Conservation (phyloP, 2,888 invertebrate species). For the Nomada fucata region DNA sequence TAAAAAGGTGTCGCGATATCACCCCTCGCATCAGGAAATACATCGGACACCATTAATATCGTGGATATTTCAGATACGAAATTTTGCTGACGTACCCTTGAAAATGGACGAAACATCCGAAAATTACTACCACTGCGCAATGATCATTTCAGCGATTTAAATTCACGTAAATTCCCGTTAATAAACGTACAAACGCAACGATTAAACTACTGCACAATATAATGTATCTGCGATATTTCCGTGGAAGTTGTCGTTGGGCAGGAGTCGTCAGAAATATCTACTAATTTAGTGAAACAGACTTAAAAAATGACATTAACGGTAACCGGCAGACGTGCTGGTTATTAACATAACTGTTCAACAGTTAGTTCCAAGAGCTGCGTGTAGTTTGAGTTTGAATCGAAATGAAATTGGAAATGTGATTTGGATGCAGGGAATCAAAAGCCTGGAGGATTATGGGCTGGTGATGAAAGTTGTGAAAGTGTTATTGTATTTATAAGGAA, state of each 20-base stretch:
- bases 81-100: not conserved
- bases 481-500: slow-evolving; percentile 6
- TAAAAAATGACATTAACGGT: no score
- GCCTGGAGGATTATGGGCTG: not conserved
- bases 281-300: no score
- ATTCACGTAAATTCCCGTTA: no score
- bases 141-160: no score
- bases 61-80: slow-evolving; percentile 13
- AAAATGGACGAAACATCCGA: slow-evolving; percentile 1
- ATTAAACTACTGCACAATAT: slow-evolving; percentile 21
- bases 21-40: slow-evolving; percentile 27
- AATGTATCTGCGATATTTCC: slow-evolving; percentile 39
- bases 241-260: slow-evolving; percentile 19
- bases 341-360: no score
- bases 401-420: not conserved
- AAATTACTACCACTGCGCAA: slow-evolving; percentile 1
- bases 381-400: not conserved
- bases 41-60: slow-evolving; percentile 51
- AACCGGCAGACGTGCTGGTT: no score
- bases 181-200: no score
- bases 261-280: slow-evolving; percentile 48
- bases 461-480: not conserved
- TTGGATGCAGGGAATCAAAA: not conserved
- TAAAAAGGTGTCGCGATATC: slow-evolving; percentile 46
- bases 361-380: not conserved